These are phyloP conservation scores for cat (Felis catus) DNA, from an alignment of 2,113 vertebrate genomes.

Conservation along the genomic window F.catus_Fca126_mat1.0 CM031427.1:1912501-1913000, in stretches of 20 bases:
- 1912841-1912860: neutral
- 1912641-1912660: slow-evolving; percentile 96
- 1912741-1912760: neutral
- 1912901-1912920: neutral
- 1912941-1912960: neutral
- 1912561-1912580: slow-evolving; percentile 88
- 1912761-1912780: neutral
- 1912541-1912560: fast-evolving
- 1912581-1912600: slow-evolving; percentile 96
- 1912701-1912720: slow-evolving; percentile 97
- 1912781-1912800: neutral
- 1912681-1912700: slow-evolving; percentile 96
- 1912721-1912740: slow-evolving; percentile 85
- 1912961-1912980: too few species aligned
- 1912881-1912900: neutral
- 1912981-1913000: neutral
- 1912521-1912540: neutral
- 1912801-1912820: neutral
- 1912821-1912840: fast-evolving
- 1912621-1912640: slow-evolving; percentile 91
- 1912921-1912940: neutral
- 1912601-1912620: slow-evolving; percentile 92
- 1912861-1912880: fast-evolving
- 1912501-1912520: neutral
- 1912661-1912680: slow-evolving; percentile 95